Evolutionary conservation across 2,113 vertebrate species (phyloP).

Genomic region (Polyodon spathula): DNA sequence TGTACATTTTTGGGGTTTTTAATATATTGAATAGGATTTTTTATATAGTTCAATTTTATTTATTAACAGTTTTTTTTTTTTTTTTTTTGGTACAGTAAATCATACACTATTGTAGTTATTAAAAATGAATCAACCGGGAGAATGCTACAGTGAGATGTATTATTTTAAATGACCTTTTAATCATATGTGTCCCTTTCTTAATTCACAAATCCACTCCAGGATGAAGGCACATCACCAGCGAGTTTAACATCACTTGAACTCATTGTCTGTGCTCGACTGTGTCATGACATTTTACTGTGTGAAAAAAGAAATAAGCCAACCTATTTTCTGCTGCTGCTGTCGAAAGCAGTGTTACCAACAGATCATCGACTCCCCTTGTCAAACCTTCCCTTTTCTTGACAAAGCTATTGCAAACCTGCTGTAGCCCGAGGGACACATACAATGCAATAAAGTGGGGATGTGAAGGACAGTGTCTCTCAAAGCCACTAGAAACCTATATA

Average conservation of each 20-base stretch:
- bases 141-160: too few relatives aligned
- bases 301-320: too few relatives aligned
- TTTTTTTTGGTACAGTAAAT: too few relatives aligned
- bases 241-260: background rate
- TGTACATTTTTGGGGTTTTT: constrained; percentile 28
- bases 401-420: background rate
- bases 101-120: too few relatives aligned
- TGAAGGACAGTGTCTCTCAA: background rate
- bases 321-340: constrained; percentile 7
- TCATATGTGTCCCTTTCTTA: constrained; percentile 26
- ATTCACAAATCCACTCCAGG: constrained; percentile 28
- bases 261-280: background rate
- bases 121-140: too few relatives aligned
- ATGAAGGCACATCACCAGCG: constrained; percentile 28
- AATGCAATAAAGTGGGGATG: background rate
- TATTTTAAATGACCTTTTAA: constrained; percentile 35
- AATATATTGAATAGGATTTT: constrained; percentile 25
- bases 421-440: too few relatives aligned
- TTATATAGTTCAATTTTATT: constrained; percentile 12
- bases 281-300: constrained; percentile 16
- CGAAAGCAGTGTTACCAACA: constrained; percentile 5
- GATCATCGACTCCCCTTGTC: background rate
- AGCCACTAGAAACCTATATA: background rate
- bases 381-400: background rate
- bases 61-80: constrained; percentile 27